A percentile compares a stretch with the other conserved stretches of the same genome.
phyloP scores from a whole-genome alignment of 1,140 invertebrate species.

The Yoshiicerus persimilis region DNA sequence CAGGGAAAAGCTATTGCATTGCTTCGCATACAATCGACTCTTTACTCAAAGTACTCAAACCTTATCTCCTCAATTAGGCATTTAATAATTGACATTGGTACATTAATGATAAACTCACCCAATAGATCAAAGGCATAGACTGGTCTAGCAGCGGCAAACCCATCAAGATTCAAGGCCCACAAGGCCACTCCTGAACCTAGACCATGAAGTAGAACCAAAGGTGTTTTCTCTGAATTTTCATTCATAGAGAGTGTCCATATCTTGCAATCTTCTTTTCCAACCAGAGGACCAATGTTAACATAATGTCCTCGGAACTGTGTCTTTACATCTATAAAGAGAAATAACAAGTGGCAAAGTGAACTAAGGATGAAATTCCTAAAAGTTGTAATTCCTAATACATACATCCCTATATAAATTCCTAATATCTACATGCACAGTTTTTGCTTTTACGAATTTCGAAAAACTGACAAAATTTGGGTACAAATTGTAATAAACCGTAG shows the following conservation, averaged over 20 bases:
- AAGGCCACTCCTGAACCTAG: slow-evolving; percentile 90
- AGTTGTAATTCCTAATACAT: too few species aligned
- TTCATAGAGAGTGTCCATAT: slow-evolving; percentile 87
- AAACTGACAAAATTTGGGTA: too few species aligned
- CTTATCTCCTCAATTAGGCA: not conserved
- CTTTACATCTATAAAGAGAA: slow-evolving; percentile 60
- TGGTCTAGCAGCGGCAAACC: slow-evolving; percentile 72
- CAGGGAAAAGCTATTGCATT: not conserved
- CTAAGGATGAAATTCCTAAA: too few species aligned
- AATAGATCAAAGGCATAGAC: slow-evolving; percentile 93
- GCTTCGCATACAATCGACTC: too few species aligned
- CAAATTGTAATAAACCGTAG: too few species aligned
- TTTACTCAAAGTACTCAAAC: too few species aligned
- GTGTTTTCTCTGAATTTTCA: slow-evolving; percentile 65
- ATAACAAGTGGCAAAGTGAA: not conserved
- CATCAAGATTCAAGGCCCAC: slow-evolving; percentile 89
- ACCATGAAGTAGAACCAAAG: slow-evolving; percentile 81
- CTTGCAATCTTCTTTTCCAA: slow-evolving; percentile 71
- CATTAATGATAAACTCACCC: slow-evolving; percentile 59
- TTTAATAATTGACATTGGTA: not conserved
- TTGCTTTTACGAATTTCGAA: too few species aligned
- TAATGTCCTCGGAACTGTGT: slow-evolving; percentile 76
- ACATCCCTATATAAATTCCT: too few species aligned
- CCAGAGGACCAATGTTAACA: slow-evolving; percentile 79
- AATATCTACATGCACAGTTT: too few species aligned